These are phyloP conservation scores for Fulmarus glacialis DNA, from an alignment of 2,113 vertebrate genomes.

Conservation along the genomic window DNA sequence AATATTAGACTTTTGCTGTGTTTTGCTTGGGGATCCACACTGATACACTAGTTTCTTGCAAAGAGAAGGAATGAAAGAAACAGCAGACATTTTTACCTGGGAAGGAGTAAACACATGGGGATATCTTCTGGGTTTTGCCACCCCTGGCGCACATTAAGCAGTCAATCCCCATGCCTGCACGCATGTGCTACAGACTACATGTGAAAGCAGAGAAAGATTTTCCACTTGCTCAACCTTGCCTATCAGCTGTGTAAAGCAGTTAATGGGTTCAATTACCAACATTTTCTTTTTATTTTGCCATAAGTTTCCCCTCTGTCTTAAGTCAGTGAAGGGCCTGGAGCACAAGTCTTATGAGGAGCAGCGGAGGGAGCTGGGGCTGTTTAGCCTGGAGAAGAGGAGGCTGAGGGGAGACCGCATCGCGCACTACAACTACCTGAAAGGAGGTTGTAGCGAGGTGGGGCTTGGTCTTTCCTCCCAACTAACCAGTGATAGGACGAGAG, in stretches of 20 bases:
- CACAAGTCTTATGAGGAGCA: too few species aligned
- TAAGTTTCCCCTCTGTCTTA: neutral
- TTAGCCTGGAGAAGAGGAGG: too few species aligned
- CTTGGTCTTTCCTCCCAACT: too few species aligned
- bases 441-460: too few species aligned
- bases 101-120: neutral
- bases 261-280: neutral
- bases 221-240: neutral
- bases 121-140: neutral
- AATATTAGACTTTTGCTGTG: neutral
- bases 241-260: neutral
- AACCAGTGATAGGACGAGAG: too few species aligned
- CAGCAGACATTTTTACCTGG: neutral
- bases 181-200: neutral
- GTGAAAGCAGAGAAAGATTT: neutral
- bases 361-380: too few species aligned
- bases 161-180: neutral
- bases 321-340: too few species aligned
- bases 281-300: fast-evolving
- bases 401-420: too few species aligned
- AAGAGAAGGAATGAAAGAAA: neutral
- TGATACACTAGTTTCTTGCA: neutral
- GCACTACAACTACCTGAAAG: too few species aligned
- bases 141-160: neutral
- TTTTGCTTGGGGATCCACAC: neutral